A percentile compares a stretch with the other conserved stretches of the same genome.
phyloP scores from a whole-genome alignment of 2,113 vertebrate genomes.

The Dicentrarchus labrax region DNA sequence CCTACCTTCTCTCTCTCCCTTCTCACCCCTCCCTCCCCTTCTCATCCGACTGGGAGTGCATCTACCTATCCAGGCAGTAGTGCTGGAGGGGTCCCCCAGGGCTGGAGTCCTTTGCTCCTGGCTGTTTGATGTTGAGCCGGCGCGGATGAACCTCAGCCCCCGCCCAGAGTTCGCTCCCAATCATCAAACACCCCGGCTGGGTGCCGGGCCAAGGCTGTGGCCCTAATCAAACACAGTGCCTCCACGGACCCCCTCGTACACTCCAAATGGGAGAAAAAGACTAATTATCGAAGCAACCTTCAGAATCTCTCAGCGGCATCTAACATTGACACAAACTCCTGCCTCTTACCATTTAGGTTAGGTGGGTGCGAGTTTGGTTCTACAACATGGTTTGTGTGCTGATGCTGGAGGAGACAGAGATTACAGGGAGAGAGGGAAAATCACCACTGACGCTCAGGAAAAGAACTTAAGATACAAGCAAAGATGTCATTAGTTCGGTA shows the following conservation, averaged over 20 bases:
- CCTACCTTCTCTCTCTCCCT: neutral
- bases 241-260: constrained; percentile 50
- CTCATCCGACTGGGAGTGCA: constrained; percentile 58
- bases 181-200: constrained; percentile 79
- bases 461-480: constrained; percentile 4
- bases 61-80: constrained; percentile 71
- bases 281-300: constrained; percentile 77
- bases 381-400: constrained; percentile 17
- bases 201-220: constrained; percentile 78
- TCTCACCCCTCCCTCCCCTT: neutral
- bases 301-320: constrained; percentile 64
- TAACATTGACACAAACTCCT: constrained; percentile 61
- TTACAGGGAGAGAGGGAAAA: constrained; percentile 6
- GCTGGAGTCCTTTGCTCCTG: constrained; percentile 74
- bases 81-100: constrained; percentile 75
- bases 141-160: constrained; percentile 73
- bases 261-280: constrained; percentile 66
- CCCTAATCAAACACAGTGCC: constrained; percentile 76
- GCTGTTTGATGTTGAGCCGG: constrained; percentile 81
- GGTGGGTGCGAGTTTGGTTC: constrained; percentile 22
- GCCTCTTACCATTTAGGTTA: constrained; percentile 51
- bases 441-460: neutral
- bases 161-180: constrained; percentile 67
- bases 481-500: constrained; percentile 20
- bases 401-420: constrained; percentile 29